These are phyloP conservation scores for Eufriesea mexicana DNA, from an alignment of 1,140 invertebrate genomes.

Conservation along the genomic window DNA sequence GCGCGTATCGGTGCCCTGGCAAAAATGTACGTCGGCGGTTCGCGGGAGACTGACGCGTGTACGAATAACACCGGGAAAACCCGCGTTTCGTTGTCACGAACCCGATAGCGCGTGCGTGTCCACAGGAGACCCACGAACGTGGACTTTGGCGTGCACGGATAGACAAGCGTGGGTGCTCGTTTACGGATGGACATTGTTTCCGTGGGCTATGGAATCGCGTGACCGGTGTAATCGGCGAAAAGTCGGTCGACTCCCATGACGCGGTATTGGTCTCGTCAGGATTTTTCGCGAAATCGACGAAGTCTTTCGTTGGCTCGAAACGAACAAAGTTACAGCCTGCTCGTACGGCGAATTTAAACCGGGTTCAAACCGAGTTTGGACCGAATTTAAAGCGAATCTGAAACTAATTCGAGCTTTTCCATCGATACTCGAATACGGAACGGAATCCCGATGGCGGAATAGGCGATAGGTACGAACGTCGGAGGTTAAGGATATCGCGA, in stretches of 20 bases:
- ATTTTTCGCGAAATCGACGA: conserved; percentile 10
- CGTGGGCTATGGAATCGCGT: conserved; percentile 36
- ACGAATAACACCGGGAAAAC: conserved; percentile 32
- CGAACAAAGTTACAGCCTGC: not conserved
- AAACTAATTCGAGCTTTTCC: no score
- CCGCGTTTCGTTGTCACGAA: conserved; percentile 37
- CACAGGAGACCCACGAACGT: conserved; percentile 5
- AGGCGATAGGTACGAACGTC: no score
- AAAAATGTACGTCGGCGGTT: conserved; percentile 23
- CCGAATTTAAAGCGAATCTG: no score
- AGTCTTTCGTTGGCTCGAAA: not conserved
- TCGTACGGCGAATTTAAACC: not conserved
- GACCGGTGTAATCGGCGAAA: conserved; percentile 40
- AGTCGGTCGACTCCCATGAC: conserved; percentile 50
- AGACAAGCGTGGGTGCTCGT: not conserved
- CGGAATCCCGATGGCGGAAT: no score
- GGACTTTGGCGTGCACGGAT: not conserved
- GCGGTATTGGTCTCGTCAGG: not conserved
- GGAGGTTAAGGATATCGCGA: no score
- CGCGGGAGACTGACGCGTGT: conserved; percentile 7
- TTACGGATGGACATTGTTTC: conserved; percentile 33
- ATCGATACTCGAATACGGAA: no score
- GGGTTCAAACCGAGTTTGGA: no score
- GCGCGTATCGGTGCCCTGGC: conserved; percentile 1
- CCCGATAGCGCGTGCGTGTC: conserved; percentile 40